phyloP scores from a whole-genome alignment of 2,113 vertebrate genomes.

The Crotalus viridis region DNA sequence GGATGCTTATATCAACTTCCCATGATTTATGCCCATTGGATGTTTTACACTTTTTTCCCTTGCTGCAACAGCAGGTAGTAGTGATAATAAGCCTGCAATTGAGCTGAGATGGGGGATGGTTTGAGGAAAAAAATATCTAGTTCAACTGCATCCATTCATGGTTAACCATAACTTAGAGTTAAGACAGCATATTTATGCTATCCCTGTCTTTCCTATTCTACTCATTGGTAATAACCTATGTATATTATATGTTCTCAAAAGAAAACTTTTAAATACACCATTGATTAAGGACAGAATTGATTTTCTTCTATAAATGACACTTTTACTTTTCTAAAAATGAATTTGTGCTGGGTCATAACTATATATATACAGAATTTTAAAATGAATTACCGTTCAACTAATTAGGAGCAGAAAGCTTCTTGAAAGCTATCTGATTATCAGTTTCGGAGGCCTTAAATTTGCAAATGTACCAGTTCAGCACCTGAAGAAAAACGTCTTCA shows the following conservation, averaged over 20 bases:
- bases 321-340: background rate
- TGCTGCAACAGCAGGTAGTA: background rate
- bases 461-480: background rate
- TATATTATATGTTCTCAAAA: background rate
- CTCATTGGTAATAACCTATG: background rate
- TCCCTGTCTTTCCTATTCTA: background rate
- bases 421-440: background rate
- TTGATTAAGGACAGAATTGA: background rate
- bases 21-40: background rate
- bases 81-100: background rate
- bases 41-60: background rate
- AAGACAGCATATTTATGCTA: background rate
- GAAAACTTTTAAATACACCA: background rate
- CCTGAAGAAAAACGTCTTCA: background rate
- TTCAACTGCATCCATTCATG: background rate
- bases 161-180: background rate
- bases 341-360: background rate
- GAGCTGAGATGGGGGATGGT: background rate
- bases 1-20: background rate
- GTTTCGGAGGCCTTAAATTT: background rate
- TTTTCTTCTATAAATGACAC: background rate
- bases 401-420: background rate
- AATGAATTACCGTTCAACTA: background rate
- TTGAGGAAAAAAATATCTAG: background rate
- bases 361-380: background rate